Evolutionary conservation across 2,888 invertebrate genomes (phyloP).

Genomic region (Alsophila aescularia): DNA sequence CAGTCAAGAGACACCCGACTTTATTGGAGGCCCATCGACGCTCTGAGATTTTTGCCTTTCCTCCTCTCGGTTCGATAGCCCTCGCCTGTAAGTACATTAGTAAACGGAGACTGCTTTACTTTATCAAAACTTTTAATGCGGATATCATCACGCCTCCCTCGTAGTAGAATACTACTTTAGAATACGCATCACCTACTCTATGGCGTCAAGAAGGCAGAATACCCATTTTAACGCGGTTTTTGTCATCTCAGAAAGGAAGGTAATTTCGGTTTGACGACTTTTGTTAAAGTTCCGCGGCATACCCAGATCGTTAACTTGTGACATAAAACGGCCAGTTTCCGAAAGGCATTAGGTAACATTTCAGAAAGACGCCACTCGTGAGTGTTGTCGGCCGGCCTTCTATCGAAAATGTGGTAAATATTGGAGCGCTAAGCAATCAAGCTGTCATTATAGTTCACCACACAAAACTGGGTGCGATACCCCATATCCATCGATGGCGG

Average conservation of each 20-base stretch:
- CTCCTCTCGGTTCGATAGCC: constrained; percentile 44
- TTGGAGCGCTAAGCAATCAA: constrained; percentile 42
- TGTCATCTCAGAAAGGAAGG: constrained; percentile 20
- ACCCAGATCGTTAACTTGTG: constrained; percentile 21
- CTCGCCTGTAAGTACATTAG: constrained; percentile 46
- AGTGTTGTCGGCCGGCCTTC: constrained; percentile 20
- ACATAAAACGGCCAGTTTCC: constrained; percentile 1
- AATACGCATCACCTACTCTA: constrained; percentile 30
- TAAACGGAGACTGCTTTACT: constrained; percentile 31
- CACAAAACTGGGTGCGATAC: constrained; percentile 36
- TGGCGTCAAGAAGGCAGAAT: background rate
- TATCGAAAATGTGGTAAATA: constrained; percentile 48
- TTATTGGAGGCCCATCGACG: constrained; percentile 50
- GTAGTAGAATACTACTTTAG: constrained; percentile 11
- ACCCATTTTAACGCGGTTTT: constrained; percentile 4
- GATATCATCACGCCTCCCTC: constrained; percentile 8
- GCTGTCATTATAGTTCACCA: constrained; percentile 39
- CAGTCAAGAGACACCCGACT: constrained; percentile 38
- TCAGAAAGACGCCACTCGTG: constrained; percentile 3
- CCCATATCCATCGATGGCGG: constrained; percentile 25
- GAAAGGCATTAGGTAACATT: constrained; percentile 2
- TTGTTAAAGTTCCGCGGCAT: constrained; percentile 24
- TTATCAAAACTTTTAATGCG: constrained; percentile 27
- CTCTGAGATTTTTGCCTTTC: constrained; percentile 45
- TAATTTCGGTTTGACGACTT: constrained; percentile 19